phyloP scores from a whole-genome alignment of 2,113 vertebrate species.

The Rhodinocichla rosea region DNA sequence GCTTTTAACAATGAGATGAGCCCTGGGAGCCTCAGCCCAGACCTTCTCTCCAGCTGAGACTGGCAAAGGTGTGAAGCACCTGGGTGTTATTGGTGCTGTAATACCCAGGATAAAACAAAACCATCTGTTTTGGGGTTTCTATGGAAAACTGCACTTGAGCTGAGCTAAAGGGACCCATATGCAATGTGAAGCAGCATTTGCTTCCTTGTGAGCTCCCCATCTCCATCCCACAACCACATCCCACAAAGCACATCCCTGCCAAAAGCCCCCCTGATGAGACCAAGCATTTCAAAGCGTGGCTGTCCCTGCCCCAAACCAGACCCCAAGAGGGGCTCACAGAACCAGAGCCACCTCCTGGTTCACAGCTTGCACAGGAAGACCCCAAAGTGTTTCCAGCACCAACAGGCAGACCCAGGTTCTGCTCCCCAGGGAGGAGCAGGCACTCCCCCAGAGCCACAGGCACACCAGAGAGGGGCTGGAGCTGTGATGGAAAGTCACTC shows the following conservation, averaged over 20 bases:
- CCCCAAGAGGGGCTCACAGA: background rate
- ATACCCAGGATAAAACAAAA: background rate
- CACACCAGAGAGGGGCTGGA: background rate
- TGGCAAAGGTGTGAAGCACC: background rate
- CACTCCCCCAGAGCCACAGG: accelerated
- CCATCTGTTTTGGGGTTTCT: background rate
- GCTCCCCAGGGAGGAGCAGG: accelerated
- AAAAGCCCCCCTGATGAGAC: background rate
- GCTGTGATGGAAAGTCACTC: background rate
- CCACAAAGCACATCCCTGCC: background rate
- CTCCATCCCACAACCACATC: background rate
- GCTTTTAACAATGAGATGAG: background rate
- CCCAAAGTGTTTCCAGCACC: background rate
- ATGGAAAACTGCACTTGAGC: accelerated
- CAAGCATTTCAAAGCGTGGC: accelerated
- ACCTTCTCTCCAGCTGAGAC: background rate
- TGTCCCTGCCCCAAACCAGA: background rate
- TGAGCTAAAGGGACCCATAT: background rate
- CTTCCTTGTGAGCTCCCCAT: background rate
- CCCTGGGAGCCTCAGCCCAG: background rate
- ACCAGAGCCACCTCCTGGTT: background rate
- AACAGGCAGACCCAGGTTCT: background rate
- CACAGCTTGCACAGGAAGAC: accelerated
- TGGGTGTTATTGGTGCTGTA: background rate
- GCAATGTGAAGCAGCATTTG: accelerated